Percentiles rank a stretch among this genome's conserved stretches.
These are phyloP conservation scores for Heliconius sara DNA, from an alignment of 2,888 invertebrate genomes.

Conservation along the genomic window DNA sequence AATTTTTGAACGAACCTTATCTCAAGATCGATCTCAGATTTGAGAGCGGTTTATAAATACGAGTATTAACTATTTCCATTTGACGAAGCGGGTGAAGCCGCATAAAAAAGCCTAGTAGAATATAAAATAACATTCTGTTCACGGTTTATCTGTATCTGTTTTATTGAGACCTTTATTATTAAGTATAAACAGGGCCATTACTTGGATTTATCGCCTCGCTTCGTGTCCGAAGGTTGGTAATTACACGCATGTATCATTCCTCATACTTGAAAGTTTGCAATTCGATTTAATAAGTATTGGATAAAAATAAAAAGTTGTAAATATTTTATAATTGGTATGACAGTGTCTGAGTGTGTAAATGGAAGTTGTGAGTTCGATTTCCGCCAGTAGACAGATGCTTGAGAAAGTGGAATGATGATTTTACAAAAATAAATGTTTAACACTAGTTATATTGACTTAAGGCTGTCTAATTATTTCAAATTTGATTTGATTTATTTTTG, in stretches of 20 bases:
- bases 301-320: constrained; percentile 12
- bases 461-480: background rate
- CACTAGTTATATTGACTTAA: background rate
- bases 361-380: background rate
- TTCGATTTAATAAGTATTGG: constrained; percentile 18
- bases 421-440: background rate
- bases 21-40: too few relatives aligned
- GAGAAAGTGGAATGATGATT: background rate
- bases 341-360: background rate
- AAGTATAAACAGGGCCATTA: constrained; percentile 52
- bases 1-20: too few relatives aligned
- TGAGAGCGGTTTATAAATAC: too few relatives aligned
- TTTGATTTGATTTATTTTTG: too few relatives aligned
- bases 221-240: constrained; percentile 54
- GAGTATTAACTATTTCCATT: background rate
- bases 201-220: constrained; percentile 56
- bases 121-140: background rate
- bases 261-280: constrained; percentile 28
- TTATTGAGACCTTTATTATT: constrained; percentile 55
- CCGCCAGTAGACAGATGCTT: background rate
- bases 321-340: background rate
- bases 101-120: background rate
- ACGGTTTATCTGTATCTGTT: constrained; percentile 29
- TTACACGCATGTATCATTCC: constrained; percentile 36
- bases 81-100: background rate